phyloP scores from a whole-genome alignment of 2,113 vertebrate species.

The Rattus norvegicus region DNA sequence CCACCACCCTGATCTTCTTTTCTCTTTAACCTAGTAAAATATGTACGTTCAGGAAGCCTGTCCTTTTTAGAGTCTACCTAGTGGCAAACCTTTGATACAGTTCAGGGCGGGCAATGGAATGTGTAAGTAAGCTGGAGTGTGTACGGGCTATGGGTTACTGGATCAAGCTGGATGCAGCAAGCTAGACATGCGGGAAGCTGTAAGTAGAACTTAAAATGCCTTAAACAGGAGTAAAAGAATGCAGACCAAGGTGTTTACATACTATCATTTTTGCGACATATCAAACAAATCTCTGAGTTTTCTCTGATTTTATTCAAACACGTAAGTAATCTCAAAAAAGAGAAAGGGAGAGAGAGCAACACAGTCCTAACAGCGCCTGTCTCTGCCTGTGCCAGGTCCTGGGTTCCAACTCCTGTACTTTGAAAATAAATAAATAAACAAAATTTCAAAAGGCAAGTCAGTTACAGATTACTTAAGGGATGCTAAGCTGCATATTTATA shows the following conservation, averaged over 20 bases:
- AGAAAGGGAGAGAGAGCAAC: neutral
- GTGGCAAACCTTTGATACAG: neutral
- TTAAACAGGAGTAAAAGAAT: neutral
- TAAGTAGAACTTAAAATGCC: neutral
- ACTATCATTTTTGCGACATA: neutral
- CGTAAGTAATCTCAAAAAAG: neutral
- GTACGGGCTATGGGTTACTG: neutral
- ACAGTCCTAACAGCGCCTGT: neutral
- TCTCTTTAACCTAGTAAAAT: neutral
- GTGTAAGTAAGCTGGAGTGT: neutral
- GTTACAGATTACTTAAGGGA: neutral
- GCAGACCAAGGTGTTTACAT: neutral
- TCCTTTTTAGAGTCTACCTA: neutral
- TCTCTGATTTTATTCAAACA: conserved; percentile 8
- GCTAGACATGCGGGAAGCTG: neutral
- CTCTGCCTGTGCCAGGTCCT: neutral
- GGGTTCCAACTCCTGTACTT: neutral
- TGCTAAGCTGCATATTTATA: neutral
- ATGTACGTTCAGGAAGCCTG: neutral
- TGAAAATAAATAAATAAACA: neutral
- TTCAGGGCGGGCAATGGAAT: neutral
- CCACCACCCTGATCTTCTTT: neutral
- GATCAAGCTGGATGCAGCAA: neutral
- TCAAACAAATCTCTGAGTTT: neutral
- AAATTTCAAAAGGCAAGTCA: neutral